These are phyloP conservation scores for Petroica traversi DNA, from an alignment of 2,113 vertebrate genomes.

Conservation along the genomic window DNA sequence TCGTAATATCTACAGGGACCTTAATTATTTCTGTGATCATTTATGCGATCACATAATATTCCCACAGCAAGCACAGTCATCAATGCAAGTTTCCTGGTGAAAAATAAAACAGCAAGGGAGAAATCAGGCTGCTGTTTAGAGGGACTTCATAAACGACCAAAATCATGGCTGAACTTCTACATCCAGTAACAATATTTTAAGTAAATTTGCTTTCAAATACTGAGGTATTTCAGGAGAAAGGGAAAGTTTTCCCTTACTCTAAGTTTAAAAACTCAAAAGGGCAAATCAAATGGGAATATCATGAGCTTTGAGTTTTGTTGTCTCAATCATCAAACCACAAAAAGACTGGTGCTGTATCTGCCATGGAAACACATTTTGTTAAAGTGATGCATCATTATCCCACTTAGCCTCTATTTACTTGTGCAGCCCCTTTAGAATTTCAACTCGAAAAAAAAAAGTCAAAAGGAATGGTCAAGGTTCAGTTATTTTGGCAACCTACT, in stretches of 20 bases:
- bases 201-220: background rate
- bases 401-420: background rate
- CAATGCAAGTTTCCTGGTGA: background rate
- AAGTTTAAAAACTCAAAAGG: background rate
- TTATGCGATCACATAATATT: background rate
- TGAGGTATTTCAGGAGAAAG: background rate
- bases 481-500: background rate
- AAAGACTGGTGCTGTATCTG: background rate
- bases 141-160: fast-evolving
- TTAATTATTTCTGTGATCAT: background rate
- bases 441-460: background rate
- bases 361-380: fast-evolving
- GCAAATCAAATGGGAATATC: background rate
- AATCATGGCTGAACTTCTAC: background rate
- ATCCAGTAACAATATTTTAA: background rate
- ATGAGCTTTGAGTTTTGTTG: background rate
- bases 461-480: background rate
- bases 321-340: background rate
- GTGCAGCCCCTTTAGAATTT: fast-evolving
- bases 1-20: background rate
- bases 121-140: background rate
- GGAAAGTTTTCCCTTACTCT: background rate
- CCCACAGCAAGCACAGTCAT: background rate
- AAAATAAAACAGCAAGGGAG: background rate
- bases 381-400: background rate